Conservation (phyloP, 1,140 invertebrate species). For the Drosophila funebris region DNA sequence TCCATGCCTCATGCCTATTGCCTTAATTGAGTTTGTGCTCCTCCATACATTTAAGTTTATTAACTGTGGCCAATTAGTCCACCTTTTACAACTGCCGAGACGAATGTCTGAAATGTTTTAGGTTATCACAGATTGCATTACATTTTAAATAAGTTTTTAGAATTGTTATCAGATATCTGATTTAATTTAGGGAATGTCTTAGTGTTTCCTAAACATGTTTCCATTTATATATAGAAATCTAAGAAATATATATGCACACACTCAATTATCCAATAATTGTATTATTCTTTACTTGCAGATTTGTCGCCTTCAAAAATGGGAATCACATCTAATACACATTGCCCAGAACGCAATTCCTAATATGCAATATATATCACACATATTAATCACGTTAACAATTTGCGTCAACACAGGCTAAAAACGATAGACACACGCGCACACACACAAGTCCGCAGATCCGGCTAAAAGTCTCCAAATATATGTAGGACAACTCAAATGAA, state of each 20-base stretch:
- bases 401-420: background rate
- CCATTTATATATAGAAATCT: too few species aligned
- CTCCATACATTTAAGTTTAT: conserved; percentile 10
- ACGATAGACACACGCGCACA: conserved; percentile 3
- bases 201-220: too few species aligned
- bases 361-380: background rate
- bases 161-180: background rate
- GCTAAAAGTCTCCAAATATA: background rate
- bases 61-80: conserved; percentile 54
- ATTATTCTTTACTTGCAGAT: too few species aligned
- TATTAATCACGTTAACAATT: background rate
- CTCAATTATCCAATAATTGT: too few species aligned
- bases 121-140: conserved; percentile 4
- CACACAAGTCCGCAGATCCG: background rate
- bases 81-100: conserved; percentile 1
- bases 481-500: background rate
- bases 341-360: background rate
- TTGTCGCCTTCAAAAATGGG: too few species aligned
- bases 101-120: conserved; percentile 1
- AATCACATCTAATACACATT: too few species aligned
- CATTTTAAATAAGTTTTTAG: background rate
- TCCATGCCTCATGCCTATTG: background rate
- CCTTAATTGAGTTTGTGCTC: conserved; percentile 23
- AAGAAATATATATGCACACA: too few species aligned
- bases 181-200: too few species aligned